Evolutionary conservation across 2,888 invertebrate genomes (phyloP), one percentile per base, ranked within the genome.

Genomic region (Ichneumoninae sp.): DNA sequence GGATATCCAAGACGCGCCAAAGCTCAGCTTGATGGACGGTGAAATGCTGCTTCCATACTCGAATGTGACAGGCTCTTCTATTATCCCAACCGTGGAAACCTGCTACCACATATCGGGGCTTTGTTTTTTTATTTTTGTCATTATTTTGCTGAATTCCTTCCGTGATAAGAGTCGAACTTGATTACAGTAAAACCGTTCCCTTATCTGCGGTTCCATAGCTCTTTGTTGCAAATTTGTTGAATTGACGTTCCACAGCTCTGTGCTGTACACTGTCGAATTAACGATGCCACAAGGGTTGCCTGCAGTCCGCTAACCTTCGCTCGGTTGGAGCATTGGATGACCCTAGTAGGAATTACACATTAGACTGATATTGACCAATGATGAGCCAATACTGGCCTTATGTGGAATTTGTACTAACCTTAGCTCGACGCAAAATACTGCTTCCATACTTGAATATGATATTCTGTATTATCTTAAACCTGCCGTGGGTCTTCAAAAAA

Each of bases 61-160:
- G 80, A 57, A 80, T 81, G 70, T 75, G 83, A 70, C 80, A 82
- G 47, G 52, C 66, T 85, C 85, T 72, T 82, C 82, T 70, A 83
- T 85, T 82, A 82, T 86, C 66, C 52, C 65, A 60, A 57, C 54
- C 44, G 40, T 57, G 4, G 4, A n/a, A 52, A 8, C 50, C n/a
- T 57, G n/a, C 33, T 33, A 26, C 33, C 68, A 68, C 16, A 71
- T 62, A 44, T 76, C 75, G 71, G 52, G 71, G 68, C 26, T 57
- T 26, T 33, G 60, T 40, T 40, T 8, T 8, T 68, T 57, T 3
- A 13, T 66, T 57, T 54, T 78, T 66, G 71, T 66, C 57, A 77
- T 82, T 16, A 26, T 74, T 74, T 30, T 30, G 0, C 69, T 33
- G 10, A 40, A 40, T 40, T 40, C 0, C 10, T 40, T 8, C 10